Evolutionary conservation across 2,797 vertebrate species (phyloP).

Genomic region (Cryptoprocta ferox): DNA sequence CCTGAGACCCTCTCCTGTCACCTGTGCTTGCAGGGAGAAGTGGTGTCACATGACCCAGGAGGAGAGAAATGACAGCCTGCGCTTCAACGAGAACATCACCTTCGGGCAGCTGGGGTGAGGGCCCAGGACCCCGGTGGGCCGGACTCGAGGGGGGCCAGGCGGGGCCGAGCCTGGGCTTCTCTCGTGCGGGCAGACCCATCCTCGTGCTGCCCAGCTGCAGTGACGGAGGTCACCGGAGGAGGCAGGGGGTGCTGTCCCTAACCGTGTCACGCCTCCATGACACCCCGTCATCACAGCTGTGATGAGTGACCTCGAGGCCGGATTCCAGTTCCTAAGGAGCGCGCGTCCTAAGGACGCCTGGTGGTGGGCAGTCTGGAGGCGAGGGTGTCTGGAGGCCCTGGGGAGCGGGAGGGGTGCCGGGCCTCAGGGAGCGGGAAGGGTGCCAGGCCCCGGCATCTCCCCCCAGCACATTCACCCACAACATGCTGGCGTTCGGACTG

Average conservation of each 20-base stretch:
- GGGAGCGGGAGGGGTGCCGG: no score
- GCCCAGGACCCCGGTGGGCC: neutral
- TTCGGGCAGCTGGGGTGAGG: slow-evolving; percentile 97
- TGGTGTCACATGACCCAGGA: slow-evolving; percentile 99
- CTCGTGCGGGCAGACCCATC: neutral
- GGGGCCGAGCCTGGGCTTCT: neutral
- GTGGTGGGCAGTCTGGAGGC: accelerated
- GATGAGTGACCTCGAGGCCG: accelerated
- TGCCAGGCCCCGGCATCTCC: neutral
- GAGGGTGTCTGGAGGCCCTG: no score
- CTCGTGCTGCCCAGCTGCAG: neutral
- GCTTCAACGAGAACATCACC: slow-evolving; percentile 97
- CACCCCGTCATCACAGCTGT: neutral
- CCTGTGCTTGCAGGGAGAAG: slow-evolving; percentile 92
- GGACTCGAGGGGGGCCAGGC: accelerated
- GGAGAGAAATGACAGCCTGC: slow-evolving; percentile 95
- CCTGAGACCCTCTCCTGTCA: neutral
- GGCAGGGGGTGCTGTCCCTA: neutral
- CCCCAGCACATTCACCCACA: slow-evolving; percentile 96
- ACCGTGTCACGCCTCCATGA: neutral
- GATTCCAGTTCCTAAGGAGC: accelerated
- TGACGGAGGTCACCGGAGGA: neutral
- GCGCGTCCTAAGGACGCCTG: neutral
- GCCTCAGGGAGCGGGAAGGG: neutral
- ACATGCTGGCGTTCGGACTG: slow-evolving; percentile 98